These are phyloP conservation scores for Unio pictorum DNA, from an alignment of 2,888 invertebrate genomes.

Conservation along the genomic window DNA sequence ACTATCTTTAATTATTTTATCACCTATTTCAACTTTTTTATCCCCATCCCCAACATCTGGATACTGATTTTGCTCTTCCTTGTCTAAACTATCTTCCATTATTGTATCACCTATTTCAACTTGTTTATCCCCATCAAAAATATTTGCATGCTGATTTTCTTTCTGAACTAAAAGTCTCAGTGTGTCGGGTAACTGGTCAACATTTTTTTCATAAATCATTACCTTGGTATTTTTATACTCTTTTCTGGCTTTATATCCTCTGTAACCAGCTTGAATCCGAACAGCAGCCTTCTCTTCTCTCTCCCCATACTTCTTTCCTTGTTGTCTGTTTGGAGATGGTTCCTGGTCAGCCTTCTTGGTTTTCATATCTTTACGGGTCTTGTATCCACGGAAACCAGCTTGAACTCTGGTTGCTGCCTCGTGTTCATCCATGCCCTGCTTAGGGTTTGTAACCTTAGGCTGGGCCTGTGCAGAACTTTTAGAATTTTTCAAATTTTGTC, in stretches of 20 bases:
- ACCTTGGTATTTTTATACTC: constrained; percentile 1
- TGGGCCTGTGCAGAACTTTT: too few species aligned
- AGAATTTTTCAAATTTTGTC: constrained; percentile 21
- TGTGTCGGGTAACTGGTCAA: too few species aligned
- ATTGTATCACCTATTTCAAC: not conserved
- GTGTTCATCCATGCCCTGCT: too few species aligned
- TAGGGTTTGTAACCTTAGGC: too few species aligned
- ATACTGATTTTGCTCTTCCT: too few species aligned
- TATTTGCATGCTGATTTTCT: not conserved
- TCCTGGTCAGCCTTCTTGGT: not conserved
- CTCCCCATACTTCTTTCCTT: constrained; percentile 1
- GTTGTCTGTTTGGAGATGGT: not conserved
- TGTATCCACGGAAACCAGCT: constrained; percentile 10
- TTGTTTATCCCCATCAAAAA: not conserved
- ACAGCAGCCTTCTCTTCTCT: constrained; percentile 19
- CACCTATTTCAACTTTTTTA: not conserved
- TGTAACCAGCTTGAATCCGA: constrained; percentile 25
- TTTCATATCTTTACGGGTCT: constrained; percentile 4
- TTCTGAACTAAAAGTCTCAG: too few species aligned
- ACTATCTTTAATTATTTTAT: not conserved
- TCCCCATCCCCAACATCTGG: too few species aligned
- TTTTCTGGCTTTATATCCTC: constrained; percentile 23
- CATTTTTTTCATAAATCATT: too few species aligned
- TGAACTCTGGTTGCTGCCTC: constrained; percentile 3
- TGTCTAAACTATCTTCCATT: not conserved